These are phyloP conservation scores for Maconellicoccus hirsutus DNA, from an alignment of 1,140 invertebrate genomes.

Conservation along the genomic window DNA sequence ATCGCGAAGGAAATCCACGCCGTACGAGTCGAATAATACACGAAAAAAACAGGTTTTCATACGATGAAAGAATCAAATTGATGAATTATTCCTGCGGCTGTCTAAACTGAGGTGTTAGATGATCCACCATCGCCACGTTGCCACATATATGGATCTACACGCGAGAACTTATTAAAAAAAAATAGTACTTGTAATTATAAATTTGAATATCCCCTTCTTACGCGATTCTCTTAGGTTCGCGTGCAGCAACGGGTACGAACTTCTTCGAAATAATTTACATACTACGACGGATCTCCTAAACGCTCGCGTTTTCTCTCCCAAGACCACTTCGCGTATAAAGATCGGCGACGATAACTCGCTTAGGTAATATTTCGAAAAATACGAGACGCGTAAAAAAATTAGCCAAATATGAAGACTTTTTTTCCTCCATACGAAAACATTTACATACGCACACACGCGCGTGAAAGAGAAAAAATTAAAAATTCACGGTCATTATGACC, in stretches of 20 bases:
- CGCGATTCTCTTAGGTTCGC: background rate
- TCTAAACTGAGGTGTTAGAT: background rate
- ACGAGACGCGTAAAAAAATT: no score
- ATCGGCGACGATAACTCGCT: background rate
- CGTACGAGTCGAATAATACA: background rate
- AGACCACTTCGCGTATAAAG: background rate
- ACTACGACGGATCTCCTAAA: background rate
- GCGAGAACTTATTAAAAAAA: background rate
- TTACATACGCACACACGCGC: background rate
- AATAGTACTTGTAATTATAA: background rate
- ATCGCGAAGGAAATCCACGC: background rate
- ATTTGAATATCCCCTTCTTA: background rate
- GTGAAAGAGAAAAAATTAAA: background rate
- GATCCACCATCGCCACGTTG: background rate
- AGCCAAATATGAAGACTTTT: no score
- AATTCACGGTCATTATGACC: conserved; percentile 7
- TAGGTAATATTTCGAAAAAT: no score
- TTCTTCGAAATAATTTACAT: conserved; percentile 6
- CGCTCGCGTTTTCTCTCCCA: background rate
- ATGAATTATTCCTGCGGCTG: background rate
- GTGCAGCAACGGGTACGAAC: background rate
- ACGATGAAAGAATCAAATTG: background rate
- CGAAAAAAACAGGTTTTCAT: background rate
- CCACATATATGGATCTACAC: background rate
- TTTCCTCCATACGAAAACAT: background rate